Base-by-base conservation (phyloP, 2,888 invertebrate species). In the Volucella bombylans region DNA sequence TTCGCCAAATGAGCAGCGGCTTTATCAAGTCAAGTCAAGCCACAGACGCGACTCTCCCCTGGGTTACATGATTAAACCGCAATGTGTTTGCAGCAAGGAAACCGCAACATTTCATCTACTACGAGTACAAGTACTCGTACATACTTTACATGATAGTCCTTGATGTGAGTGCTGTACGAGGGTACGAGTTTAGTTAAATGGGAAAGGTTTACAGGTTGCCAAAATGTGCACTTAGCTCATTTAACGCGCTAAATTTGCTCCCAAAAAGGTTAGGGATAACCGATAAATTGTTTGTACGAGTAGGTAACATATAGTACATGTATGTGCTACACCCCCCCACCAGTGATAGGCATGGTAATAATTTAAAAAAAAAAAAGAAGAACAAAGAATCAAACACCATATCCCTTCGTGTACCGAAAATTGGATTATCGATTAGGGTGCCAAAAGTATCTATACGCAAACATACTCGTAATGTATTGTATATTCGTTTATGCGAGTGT, bases 381-480 rank as follows among this genome's bases (percentile, higher is more conserved):
- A 71, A 71, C 65, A 68, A 55, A 6, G 31, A 31, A 49, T 11
- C 15, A 43, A 43, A 38, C 43, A 59, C 65, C 43, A n/a, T 43
- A 50, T 78, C 47, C 47, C 50, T 50, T 62, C 47, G 43, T 74
- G 31, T 67, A 23, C 49, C 54, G 52, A 61, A 74, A 71, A 82
- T 82, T 82, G 65, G 76, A 71, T 81, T 81, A 81, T 81, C 74
- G 81, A 81, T 71, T 81, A 72, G 11, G 54, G 43, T 76, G 61
- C n/a, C 31, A 50, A 57, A n/a, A 59, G 45, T 43, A n/a, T 59
- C 15, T 68, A 55, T 49, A n/a, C 31, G 43, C 39, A 15, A 50
- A 9, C 50, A 50, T 59, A n/a, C n/a, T n/a, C n/a, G n/a, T n/a
- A 59, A 31, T 31, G 6, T 31, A 31, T 31, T 59, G 59, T 38